Base-by-base conservation (phyloP, 2,888 invertebrate species). In the Lasioglossum vierecki region DNA sequence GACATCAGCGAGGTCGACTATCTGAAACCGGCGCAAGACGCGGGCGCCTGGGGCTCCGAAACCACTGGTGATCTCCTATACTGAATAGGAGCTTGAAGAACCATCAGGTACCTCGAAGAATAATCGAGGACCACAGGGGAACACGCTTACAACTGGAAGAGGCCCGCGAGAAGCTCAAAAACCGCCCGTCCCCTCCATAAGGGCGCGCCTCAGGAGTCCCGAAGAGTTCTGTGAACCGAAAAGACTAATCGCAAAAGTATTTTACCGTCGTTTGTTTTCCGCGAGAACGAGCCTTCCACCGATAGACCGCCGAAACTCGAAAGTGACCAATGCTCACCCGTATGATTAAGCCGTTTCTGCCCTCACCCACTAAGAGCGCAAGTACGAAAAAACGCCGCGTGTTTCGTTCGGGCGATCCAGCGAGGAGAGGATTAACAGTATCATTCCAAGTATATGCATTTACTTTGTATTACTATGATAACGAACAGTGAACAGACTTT, bases 11-110 rank as follows among this genome's bases (percentile, higher is more conserved):
- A 94, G 83, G 93, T 94, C 66, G 95, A 95, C 72, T 95, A 94
- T 86, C 90, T 95, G 82, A 95, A 95, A 88, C 95, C 95, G 4
- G 95, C 94, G 57, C 94, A 95, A 84, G 95, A 95, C 60, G 94
- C 94, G 1, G 94, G 94, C 71, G 93, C 95, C 60, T 95, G 95
- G 95, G 95, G 95, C 80, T 94, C 94, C 53, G 95, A 95, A 87
- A 95, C 95, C 53, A 95, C 95, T 41, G 94, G 95, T 9, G 95
- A 95, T 91, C 93, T 95, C 89, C 94, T 95, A 81, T 95, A 95
- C 88, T 95, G 91, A 94, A 86, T 44, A 66, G 66, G 35, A 66
- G 22, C 26, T 6, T 30, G 53, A 53, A n/a, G 53, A 53, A 53
- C n/a, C 53, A 53, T 6, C 49, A 8, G 18, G 22, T 60, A 60